Conservation (phyloP, 1,140 invertebrate genomes). For the Littorina saxatilis region DNA sequence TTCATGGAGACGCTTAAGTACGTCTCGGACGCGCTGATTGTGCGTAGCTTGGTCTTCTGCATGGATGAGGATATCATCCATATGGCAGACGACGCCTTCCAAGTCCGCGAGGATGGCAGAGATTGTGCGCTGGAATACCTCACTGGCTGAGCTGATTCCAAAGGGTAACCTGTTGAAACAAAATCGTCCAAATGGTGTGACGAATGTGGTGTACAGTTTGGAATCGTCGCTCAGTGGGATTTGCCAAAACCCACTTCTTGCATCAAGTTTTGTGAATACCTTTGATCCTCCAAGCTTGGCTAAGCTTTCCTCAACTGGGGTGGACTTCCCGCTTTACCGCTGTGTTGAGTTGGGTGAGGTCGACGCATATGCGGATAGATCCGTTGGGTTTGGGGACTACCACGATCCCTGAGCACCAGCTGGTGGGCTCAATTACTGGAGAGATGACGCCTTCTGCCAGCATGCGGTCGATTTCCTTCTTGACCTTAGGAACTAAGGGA, state of each 20-base stretch:
- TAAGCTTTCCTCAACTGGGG: conserved; percentile 15
- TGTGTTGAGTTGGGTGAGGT: conserved; percentile 43
- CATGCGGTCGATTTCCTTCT: neutral
- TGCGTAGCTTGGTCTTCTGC: conserved; percentile 53
- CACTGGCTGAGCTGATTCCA: conserved; percentile 62
- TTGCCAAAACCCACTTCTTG: conserved; percentile 42
- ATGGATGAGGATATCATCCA: conserved; percentile 62
- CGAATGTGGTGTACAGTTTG: conserved; percentile 49
- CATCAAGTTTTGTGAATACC: conserved; percentile 47
- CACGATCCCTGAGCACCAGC: neutral
- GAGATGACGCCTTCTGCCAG: neutral
- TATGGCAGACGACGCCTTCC: conserved; percentile 35
- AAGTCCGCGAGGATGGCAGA: conserved; percentile 36
- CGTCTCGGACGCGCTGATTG: conserved; percentile 32
- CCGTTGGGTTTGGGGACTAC: conserved; percentile 38
- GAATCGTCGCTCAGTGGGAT: conserved; percentile 33
- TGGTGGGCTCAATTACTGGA: conserved; percentile 11
- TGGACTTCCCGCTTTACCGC: conserved; percentile 7
- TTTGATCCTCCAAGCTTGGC: conserved; percentile 64
- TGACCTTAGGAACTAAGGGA: neutral
- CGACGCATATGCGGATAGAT: conserved; percentile 46
- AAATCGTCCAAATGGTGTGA: too few species aligned
- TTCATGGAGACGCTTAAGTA: conserved; percentile 53
- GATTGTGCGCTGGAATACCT: conserved; percentile 49
- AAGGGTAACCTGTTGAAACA: conserved; percentile 75